A percentile compares a stretch with the other conserved stretches of the same genome.
Conservation (phyloP, 2,888 invertebrate genomes). For the Tridacna gigas region DNA sequence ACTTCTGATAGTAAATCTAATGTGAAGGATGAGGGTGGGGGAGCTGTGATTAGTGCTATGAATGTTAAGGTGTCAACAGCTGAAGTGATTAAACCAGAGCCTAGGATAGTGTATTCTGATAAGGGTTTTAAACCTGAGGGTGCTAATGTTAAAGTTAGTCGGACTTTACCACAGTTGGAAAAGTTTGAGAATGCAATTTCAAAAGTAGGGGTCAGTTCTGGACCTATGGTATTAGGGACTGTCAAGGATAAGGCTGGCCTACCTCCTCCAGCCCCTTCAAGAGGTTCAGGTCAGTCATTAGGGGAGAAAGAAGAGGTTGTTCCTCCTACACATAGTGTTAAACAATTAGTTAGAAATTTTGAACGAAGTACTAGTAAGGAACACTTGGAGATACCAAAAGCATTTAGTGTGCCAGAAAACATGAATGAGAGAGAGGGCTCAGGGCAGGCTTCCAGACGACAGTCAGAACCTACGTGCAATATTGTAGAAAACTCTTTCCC, state of each 20-base stretch:
- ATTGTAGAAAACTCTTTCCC: slow-evolving; percentile 66
- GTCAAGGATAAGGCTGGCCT: slow-evolving; percentile 22
- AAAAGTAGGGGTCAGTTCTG: slow-evolving; percentile 8
- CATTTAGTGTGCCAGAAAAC: slow-evolving; percentile 66
- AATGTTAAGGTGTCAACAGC: slow-evolving; percentile 30
- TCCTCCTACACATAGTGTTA: slow-evolving; percentile 59
- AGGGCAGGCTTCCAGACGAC: slow-evolving; percentile 55
- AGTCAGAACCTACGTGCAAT: slow-evolving; percentile 69
- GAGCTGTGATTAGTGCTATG: slow-evolving; percentile 9
- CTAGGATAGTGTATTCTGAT: slow-evolving; percentile 33
- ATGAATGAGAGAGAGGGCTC: slow-evolving; percentile 56
- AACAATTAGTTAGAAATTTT: slow-evolving; percentile 62
- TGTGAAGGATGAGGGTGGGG: slow-evolving; percentile 46
- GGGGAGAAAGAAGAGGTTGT: slow-evolving; percentile 27
- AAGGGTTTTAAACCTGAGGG: slow-evolving; percentile 52
- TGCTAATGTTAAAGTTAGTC: slow-evolving; percentile 46
- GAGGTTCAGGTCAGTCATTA: slow-evolving; percentile 7
- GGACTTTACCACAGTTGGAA: slow-evolving; percentile 62
- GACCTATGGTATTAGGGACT: not conserved
- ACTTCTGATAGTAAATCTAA: slow-evolving; percentile 60
- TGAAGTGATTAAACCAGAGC: slow-evolving; percentile 50
- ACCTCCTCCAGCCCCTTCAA: slow-evolving; percentile 9
- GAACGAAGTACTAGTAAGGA: slow-evolving; percentile 54
- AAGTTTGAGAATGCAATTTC: slow-evolving; percentile 51
- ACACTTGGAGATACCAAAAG: slow-evolving; percentile 57